phyloP scores from a whole-genome alignment of 2,888 invertebrate species.

The Heliconius hortense region DNA sequence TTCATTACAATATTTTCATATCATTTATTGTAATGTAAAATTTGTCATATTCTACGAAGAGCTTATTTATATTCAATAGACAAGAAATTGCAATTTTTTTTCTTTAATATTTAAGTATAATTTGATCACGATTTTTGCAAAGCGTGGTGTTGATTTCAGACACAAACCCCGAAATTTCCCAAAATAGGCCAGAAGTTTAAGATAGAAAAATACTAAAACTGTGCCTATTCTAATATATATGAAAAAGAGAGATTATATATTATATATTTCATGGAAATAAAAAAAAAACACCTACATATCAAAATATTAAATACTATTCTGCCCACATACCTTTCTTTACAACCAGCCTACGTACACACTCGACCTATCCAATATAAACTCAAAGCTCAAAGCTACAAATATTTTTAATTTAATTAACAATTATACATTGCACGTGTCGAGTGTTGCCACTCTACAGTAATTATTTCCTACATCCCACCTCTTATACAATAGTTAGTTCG shows the following conservation, averaged over 20 bases:
- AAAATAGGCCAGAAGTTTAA: too few relatives aligned
- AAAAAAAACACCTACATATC: background rate
- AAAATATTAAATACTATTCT: background rate
- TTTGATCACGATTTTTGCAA: too few relatives aligned
- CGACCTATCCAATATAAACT: constrained; percentile 29
- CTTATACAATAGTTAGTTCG: constrained; percentile 68
- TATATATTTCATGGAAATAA: background rate
- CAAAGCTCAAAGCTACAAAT: constrained; percentile 27
- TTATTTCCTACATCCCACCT: constrained; percentile 75
- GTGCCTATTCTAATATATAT: too few relatives aligned
- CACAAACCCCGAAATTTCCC: too few relatives aligned
- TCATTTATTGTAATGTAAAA: background rate
- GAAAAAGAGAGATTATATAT: too few relatives aligned
- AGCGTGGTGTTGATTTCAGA: too few relatives aligned
- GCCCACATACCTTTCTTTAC: constrained; percentile 12
- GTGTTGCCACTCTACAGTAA: constrained; percentile 76
- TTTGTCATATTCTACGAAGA: background rate
- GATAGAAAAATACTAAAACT: too few relatives aligned
- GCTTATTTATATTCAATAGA: too few relatives aligned
- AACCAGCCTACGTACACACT: constrained; percentile 20
- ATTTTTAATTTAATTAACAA: constrained; percentile 51
- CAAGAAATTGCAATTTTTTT: too few relatives aligned
- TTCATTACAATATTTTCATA: too few relatives aligned
- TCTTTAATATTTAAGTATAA: too few relatives aligned
- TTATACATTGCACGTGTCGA: constrained; percentile 51